A percentile compares a stretch with the other conserved stretches of the same genome.
phyloP scores from a whole-genome alignment of 1,140 invertebrate species.

The Polypedilum vanderplanki region DNA sequence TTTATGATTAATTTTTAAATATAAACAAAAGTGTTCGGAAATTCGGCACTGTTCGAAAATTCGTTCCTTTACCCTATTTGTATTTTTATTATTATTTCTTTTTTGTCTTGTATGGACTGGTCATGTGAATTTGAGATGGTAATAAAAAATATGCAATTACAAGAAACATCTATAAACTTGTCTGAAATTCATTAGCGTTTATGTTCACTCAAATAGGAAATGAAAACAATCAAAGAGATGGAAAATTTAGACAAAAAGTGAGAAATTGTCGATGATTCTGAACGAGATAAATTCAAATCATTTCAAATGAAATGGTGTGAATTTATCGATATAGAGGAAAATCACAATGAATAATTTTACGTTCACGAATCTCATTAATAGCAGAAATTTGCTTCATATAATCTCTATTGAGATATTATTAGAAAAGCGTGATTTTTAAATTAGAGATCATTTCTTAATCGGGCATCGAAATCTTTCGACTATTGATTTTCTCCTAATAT shows the following conservation, averaged over 20 bases:
- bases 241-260: neutral
- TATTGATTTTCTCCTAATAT: neutral
- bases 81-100: too few species aligned
- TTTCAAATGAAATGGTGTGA: neutral
- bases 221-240: neutral
- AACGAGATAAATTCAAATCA: neutral
- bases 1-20: too few species aligned
- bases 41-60: too few species aligned
- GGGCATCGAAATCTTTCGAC: neutral
- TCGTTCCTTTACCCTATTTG: too few species aligned
- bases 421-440: too few species aligned
- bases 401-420: too few species aligned
- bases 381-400: neutral
- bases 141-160: conserved; percentile 1
- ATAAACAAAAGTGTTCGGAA: too few species aligned
- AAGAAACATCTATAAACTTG: neutral
- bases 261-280: neutral
- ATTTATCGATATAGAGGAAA: neutral
- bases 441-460: too few species aligned
- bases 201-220: neutral
- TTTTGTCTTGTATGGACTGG: neutral
- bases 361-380: neutral
- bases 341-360: neutral
- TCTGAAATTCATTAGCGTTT: neutral
- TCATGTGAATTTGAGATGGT: neutral